A percentile compares a stretch with the other conserved stretches of the same genome.
phyloP scores from a whole-genome alignment of 2,888 invertebrate species.

The Caenorhabditis afra region DNA sequence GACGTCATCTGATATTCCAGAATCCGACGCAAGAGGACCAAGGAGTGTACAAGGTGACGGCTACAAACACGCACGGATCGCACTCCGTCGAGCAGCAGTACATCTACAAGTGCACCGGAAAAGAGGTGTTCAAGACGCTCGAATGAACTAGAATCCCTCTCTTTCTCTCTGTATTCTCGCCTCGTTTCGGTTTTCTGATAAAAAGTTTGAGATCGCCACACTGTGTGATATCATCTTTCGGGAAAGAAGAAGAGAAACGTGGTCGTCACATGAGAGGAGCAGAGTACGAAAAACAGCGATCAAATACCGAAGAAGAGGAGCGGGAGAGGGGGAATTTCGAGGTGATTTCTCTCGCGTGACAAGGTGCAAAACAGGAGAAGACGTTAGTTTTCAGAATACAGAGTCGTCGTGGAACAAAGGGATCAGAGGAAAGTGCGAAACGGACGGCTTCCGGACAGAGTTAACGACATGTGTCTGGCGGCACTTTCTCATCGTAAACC shows the following conservation, averaged over 20 bases:
- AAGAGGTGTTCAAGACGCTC: slow-evolving; percentile 79
- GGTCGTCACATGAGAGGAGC: slow-evolving; percentile 31
- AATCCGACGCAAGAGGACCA: slow-evolving; percentile 80
- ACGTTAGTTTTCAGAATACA: slow-evolving; percentile 7
- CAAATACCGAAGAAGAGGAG: background rate
- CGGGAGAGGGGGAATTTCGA: background rate
- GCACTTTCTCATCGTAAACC: slow-evolving; percentile 18
- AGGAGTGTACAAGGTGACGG: slow-evolving; percentile 79
- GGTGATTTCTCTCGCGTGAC: background rate
- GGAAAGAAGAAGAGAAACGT: slow-evolving; percentile 22
- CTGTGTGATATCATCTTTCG: slow-evolving; percentile 15
- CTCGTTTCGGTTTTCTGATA: background rate
- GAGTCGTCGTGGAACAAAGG: background rate
- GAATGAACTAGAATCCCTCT: slow-evolving; percentile 30
- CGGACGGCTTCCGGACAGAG: slow-evolving; percentile 4
- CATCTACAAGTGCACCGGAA: slow-evolving; percentile 74
- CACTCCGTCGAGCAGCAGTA: slow-evolving; percentile 79
- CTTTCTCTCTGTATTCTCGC: slow-evolving; percentile 8
- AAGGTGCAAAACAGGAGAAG: slow-evolving; percentile 12
- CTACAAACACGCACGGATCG: slow-evolving; percentile 76
- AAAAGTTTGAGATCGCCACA: background rate
- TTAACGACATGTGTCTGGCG: slow-evolving; percentile 6
- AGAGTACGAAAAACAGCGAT: slow-evolving; percentile 24
- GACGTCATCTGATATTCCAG: slow-evolving; percentile 71
- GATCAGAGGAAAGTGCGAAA: slow-evolving; percentile 2